Base-by-base conservation (phyloP, 2,113 vertebrate genomes). In the Hemiscyllium ocellatum region DNA sequence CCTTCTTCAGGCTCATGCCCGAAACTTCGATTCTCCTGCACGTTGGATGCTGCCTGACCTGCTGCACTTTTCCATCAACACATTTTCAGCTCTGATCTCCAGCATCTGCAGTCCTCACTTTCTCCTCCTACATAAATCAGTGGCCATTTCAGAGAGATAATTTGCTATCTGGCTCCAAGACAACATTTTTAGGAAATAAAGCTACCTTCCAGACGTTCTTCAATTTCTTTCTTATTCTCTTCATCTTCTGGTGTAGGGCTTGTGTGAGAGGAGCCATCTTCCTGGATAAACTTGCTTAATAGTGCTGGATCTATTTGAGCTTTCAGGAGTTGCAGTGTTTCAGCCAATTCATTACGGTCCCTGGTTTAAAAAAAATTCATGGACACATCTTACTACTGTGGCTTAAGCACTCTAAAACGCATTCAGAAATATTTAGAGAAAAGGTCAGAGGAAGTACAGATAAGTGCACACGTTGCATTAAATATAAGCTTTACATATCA, bases 261-360 rank as follows among this genome's bases (percentile, higher is more conserved):
- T 96, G 97, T 97, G 56, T 97, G 97, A 47, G 97, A 97, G 56
- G 97, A 98, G 76, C 83, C 97, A 96, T 97, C 97, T 96, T 97
- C 97, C 52, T 97, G 98, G 47, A 96, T 98, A 95, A 96, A 97
- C 95, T 96, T 98, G 96, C 98, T 98, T 96, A 99, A 95, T 52
- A 98, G 97, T 66, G 98, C 98, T 47, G 98, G 98, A 95, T 98
- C 98, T 10, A 99, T 98, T 96, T 99, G 99, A 69, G 98, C 97
- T 98, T 99, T 99, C 96, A 99, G 96, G 96, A 98, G 98, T 80
- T 99, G 98, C 96, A 99, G 97, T 94, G 98, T 99, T 96, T 99
- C 98, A 0, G 99, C 99, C 96, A 99, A 97, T 90, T 99, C 99
- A 1, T 98, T 99, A 96, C 99, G 98, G 95, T 97, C 98, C 97